Base-by-base conservation (phyloP, 1,140 invertebrate genomes). In the Panagrolaimus sp. region DNA sequence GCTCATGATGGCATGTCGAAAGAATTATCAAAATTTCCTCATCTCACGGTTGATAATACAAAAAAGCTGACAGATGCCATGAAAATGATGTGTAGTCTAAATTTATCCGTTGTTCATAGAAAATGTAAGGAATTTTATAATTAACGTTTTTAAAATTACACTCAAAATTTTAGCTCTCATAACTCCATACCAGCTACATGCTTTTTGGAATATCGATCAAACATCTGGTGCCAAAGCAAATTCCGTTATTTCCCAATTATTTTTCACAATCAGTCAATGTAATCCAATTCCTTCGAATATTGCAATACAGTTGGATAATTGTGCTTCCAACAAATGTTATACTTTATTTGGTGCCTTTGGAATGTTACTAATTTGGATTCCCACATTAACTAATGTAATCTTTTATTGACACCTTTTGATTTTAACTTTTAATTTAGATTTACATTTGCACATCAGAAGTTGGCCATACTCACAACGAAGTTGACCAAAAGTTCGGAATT, bases 1-100 rank as follows among this genome's bases (percentile, higher is more conserved):
- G 48, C 48, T 21, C 48, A 52, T 52, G 48, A 52, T 15, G 48
- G 48, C 8, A 52, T 52, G 48, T 52, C 48, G 15, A 52, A 52
- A 26, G 9, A 52, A 12, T 8, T 9, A 52, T 12, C 48, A 9
- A 52, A 52, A 26, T 52, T 21, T 52, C 48, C 48, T 1, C 48
- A 52, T 15, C 15, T 21, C 15, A 47, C 2, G 4, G 48, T 4
- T 21, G 14, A 26, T 26, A 17, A 26, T 21, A 52, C 48, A 15
- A 52, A 52, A 15, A 7, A 17, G 17, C 17, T 52, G 0, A 14
- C 15, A 21, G 48, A 52, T 26, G 8, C 17, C 15, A 8, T 21
- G 0, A 17, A 9, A 21, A 8, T 52, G 48, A 52, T 26, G 17
- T 52, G 48, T 14, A 52, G 17, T 9, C 15, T 52, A 9, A 52